Base-by-base conservation (phyloP, 1,140 invertebrate species). In the Saccostrea glomerata region DNA sequence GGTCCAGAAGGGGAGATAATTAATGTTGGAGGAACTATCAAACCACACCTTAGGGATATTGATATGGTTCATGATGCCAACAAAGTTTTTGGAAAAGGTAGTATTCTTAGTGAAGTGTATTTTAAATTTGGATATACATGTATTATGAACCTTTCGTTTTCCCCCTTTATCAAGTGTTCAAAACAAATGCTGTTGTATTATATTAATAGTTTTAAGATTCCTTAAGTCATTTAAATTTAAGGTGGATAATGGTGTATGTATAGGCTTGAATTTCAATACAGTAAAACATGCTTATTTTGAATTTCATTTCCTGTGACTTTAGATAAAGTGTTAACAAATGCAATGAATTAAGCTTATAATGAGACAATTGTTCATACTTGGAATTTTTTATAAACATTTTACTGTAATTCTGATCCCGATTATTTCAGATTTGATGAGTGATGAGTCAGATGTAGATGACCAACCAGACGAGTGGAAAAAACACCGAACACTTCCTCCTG, bases 1-100 rank as follows among this genome's bases (percentile, higher is more conserved):
- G 93, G 92, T 36, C 94, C 94, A 77, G 94, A 93, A 87, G 94
- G 93, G 40, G 92, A 93, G 55, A 89, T 93, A 23, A 93, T 94
- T 70, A 93, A 90, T 90, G 92, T 93, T n/a, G 93, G 93, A 12
- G 92, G 93, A 30, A 88, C 91, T 20, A 92, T 94, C 13, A 66
- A 47, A 63, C 89, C 86, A 17, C 85, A 85, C 17, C 84, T 84
- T 15, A 86, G 90, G 40, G 90, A 91, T 54, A 90, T 92, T 11
- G 89, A 90, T 66, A 89, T 92, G 85, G 91, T 90, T 13, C 89
- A 90, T n/a, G 90, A 91, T 84, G 87, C 89, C 40, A 88, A 90
- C 58, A 58, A 66, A 55, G 23, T 83, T 23, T 84, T 86, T 55
- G 87, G 88, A 25, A 89, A 70, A 89, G 89, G 87, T 90, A 87